These are phyloP conservation scores for Sakesphorus luctuosus DNA, from an alignment of 2,113 vertebrate genomes.

Conservation along the genomic window DNA sequence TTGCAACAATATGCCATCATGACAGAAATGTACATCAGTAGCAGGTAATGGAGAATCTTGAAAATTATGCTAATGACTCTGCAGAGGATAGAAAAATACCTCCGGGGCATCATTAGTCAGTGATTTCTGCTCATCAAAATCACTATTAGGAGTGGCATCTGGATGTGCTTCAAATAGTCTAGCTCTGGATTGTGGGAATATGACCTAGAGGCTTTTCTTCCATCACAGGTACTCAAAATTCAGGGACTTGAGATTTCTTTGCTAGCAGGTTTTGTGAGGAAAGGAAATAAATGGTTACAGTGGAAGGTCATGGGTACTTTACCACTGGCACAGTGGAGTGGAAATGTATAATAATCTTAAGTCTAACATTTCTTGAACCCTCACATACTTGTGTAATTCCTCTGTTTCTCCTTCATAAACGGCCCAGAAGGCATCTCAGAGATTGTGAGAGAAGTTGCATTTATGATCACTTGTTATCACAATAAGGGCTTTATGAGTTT, in stretches of 20 bases:
- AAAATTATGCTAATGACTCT: not conserved
- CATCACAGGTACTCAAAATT: not conserved
- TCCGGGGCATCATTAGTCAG: slow-evolving; percentile 16
- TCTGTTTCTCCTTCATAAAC: not conserved
- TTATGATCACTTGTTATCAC: not conserved
- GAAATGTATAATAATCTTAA: not conserved
- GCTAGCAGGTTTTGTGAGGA: not conserved
- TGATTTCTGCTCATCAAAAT: slow-evolving; percentile 44
- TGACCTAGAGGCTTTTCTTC: slow-evolving; percentile 39
- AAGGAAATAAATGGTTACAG: not conserved
- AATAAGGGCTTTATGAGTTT: slow-evolving; percentile 12
- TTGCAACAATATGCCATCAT: not conserved
- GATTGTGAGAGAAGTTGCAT: not conserved
- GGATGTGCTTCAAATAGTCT: slow-evolving; percentile 31
- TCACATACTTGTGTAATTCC: not conserved
- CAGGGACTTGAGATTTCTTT: not conserved
- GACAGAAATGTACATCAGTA: not conserved
- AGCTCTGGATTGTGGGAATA: slow-evolving; percentile 24
- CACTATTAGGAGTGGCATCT: slow-evolving; percentile 10
- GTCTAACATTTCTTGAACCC: not conserved
- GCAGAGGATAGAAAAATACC: slow-evolving; percentile 29
- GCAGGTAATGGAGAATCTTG: not conserved
- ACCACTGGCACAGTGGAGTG: not conserved
- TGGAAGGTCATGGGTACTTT: not conserved
- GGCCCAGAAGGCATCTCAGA: not conserved